These are phyloP conservation scores for Lynx canadensis DNA, from an alignment of 2,113 vertebrate genomes.

Conservation along the genomic window DNA sequence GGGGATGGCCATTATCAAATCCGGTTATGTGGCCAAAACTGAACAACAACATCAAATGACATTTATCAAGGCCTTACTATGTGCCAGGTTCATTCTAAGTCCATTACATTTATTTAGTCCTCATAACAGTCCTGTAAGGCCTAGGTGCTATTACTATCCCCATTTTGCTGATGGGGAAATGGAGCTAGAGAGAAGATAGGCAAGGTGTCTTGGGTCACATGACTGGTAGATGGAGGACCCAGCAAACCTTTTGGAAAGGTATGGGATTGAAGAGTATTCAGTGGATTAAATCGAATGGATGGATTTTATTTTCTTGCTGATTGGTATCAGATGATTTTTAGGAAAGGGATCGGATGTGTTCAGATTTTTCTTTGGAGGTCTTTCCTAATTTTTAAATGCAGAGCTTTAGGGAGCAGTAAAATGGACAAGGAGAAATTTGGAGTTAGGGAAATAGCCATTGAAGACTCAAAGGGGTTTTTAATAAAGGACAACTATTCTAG, in stretches of 20 bases:
- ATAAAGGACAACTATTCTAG: neutral
- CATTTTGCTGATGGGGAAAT: neutral
- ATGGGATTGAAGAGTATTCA: neutral
- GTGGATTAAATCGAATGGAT: neutral
- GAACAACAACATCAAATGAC: neutral
- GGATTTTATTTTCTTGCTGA: slow-evolving; percentile 11
- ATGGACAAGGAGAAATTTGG: neutral
- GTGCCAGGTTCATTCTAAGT: neutral
- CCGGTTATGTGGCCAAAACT: neutral
- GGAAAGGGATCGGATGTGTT: neutral
- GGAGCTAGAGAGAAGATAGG: neutral
- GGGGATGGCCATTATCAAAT: neutral
- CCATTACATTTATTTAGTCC: neutral
- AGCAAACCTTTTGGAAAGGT: neutral
- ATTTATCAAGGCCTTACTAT: neutral
- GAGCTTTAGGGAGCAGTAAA: neutral
- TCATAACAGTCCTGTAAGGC: neutral
- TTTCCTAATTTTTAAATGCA: neutral
- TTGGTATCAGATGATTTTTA: neutral
- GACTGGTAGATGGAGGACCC: neutral
- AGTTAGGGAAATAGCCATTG: neutral
- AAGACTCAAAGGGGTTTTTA: neutral
- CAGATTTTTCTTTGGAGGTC: neutral
- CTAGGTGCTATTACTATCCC: neutral
- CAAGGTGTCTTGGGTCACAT: neutral